A percentile compares a stretch with the other conserved stretches of the same genome.
These are phyloP conservation scores for Pangasius mekongensis DNA, from an alignment of 2,797 vertebrate species.

Conservation along the genomic window DNA sequence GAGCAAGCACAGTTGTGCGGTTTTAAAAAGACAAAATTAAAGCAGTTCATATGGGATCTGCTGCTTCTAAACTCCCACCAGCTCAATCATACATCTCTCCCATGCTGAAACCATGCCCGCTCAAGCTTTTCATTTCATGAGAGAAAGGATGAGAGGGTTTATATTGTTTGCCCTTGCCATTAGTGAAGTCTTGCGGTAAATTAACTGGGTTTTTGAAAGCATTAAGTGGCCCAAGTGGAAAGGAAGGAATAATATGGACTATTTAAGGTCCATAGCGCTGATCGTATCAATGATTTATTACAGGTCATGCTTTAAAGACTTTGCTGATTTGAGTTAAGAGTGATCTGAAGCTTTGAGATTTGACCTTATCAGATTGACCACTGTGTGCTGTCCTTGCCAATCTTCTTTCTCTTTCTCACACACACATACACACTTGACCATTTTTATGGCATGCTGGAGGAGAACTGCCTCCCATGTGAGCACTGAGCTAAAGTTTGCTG, in stretches of 20 bases:
- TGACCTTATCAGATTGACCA: slow-evolving; percentile 36
- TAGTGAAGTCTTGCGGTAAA: slow-evolving; percentile 64
- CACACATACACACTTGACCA: neutral
- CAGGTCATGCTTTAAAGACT: slow-evolving; percentile 21
- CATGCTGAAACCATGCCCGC: slow-evolving; percentile 30
- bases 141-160: neutral
- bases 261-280: neutral
- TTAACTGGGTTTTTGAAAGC: slow-evolving; percentile 48
- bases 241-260: slow-evolving; percentile 38
- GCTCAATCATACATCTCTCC: slow-evolving; percentile 51
- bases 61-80: slow-evolving; percentile 46
- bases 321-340: slow-evolving; percentile 23
- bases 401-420: slow-evolving; percentile 24
- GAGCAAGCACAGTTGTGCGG: neutral
- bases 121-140: slow-evolving; percentile 11
- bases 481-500: slow-evolving; percentile 37
- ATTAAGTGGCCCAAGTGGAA: slow-evolving; percentile 3
- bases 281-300: slow-evolving; percentile 38
- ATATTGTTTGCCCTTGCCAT: slow-evolving; percentile 47
- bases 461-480: slow-evolving; percentile 36
- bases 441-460: slow-evolving; percentile 10
- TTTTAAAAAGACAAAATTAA: neutral
- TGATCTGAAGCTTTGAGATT: slow-evolving; percentile 29
- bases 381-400: slow-evolving; percentile 4
- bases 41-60: slow-evolving; percentile 39